phyloP scores from a whole-genome alignment of 2,888 invertebrate species.

The Andrena marginata region DNA sequence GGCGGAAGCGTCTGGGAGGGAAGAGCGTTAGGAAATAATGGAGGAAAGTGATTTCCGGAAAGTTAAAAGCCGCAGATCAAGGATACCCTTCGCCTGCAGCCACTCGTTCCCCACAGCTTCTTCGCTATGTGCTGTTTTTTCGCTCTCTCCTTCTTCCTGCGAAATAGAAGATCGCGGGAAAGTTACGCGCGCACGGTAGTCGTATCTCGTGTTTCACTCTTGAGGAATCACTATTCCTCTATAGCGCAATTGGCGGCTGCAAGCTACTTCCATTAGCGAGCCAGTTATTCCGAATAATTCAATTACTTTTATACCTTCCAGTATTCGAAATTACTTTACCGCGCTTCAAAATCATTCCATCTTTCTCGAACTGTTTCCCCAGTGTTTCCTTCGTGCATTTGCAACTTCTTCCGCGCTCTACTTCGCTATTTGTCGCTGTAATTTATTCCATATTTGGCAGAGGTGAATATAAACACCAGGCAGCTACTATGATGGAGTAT shows the following conservation, averaged over 20 bases:
- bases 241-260: slow-evolving; percentile 1
- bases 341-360: neutral
- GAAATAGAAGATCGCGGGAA: slow-evolving; percentile 28
- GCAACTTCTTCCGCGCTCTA: neutral
- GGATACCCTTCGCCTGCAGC: slow-evolving; percentile 71
- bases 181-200: slow-evolving; percentile 29
- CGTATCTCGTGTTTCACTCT: slow-evolving; percentile 33
- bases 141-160: neutral
- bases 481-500: too few relatives aligned
- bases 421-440: too few relatives aligned
- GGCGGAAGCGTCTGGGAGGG: slow-evolving; percentile 56
- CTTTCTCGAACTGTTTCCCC: neutral
- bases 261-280: slow-evolving; percentile 11
- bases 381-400: neutral
- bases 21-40: slow-evolving; percentile 80
- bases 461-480: too few relatives aligned
- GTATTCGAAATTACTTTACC: neutral
- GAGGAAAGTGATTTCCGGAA: slow-evolving; percentile 84
- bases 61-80: slow-evolving; percentile 83
- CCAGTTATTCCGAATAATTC: slow-evolving; percentile 9
- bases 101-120: slow-evolving; percentile 43
- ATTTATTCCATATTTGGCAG: too few relatives aligned
- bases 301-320: neutral
- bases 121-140: slow-evolving; percentile 24
- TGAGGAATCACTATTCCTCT: slow-evolving; percentile 1